phyloP scores from a whole-genome alignment of 2,797 vertebrate genomes.

The Microcaecilia unicolor region DNA sequence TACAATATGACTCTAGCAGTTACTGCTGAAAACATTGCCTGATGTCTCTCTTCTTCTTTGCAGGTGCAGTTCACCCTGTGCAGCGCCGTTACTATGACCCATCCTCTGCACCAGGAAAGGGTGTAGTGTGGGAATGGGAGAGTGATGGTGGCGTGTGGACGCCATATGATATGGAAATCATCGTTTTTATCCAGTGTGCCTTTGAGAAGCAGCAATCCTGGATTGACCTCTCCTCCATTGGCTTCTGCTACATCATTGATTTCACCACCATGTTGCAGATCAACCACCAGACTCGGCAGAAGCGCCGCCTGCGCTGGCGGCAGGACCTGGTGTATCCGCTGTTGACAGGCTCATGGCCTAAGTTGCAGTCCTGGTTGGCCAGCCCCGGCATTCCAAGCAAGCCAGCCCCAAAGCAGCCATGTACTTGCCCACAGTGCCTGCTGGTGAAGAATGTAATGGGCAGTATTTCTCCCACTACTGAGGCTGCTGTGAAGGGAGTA shows the following conservation, averaged over 20 bases:
- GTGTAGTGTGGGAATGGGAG: slow-evolving; percentile 94
- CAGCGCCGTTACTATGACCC: slow-evolving; percentile 85
- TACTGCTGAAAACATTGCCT: no score
- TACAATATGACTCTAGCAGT: no score
- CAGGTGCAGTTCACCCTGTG: slow-evolving; percentile 87
- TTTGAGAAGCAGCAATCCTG: slow-evolving; percentile 77
- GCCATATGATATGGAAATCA: slow-evolving; percentile 83
- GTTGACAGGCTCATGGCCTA: slow-evolving; percentile 65
- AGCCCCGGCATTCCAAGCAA: slow-evolving; percentile 29
- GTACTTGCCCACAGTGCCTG: slow-evolving; percentile 85
- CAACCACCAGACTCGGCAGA: slow-evolving; percentile 83
- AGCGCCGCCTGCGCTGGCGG: slow-evolving; percentile 76
- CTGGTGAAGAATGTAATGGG: slow-evolving; percentile 83
- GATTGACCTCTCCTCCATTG: slow-evolving; percentile 81
- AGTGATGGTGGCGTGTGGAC: slow-evolving; percentile 82
- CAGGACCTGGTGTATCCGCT: slow-evolving; percentile 80
- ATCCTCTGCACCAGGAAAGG: slow-evolving; percentile 74
- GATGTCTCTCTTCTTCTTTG: not conserved
- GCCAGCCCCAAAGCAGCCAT: slow-evolving; percentile 38
- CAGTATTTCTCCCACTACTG: no score
- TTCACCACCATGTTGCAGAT: slow-evolving; percentile 90
- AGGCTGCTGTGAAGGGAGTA: slow-evolving; percentile 17
- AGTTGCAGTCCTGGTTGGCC: slow-evolving; percentile 58
- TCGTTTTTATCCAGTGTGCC: slow-evolving; percentile 79
- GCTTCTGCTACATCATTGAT: slow-evolving; percentile 86